Base-by-base conservation (phyloP, 2,797 vertebrate genomes). In the Potorous gilbertii region DNA sequence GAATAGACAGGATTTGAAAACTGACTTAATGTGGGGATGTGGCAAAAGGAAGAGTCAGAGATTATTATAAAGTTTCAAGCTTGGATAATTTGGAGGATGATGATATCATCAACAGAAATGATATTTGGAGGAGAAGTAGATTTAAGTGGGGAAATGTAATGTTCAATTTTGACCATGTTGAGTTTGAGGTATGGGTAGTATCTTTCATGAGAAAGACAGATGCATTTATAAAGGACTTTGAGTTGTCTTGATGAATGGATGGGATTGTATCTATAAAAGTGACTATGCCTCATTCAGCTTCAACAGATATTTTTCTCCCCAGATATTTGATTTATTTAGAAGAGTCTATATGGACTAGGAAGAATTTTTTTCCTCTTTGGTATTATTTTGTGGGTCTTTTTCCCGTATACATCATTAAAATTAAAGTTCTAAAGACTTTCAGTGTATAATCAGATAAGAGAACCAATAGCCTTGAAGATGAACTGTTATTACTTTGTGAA, bases 231-330 rank as follows among this genome's bases (percentile, higher is more conserved):
- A 18, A n/a, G 90, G 95, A 93, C 94, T 91, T 94, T 90, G 34
- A 90, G 59, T 94, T 90, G 31, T 40, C 56, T 93, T 52, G n/a
- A 55, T 94, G 31, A 66, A 95, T 93, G 52, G 62, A 50, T 94
- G 46, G 21, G 59, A 92, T 1, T 31, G 57, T 93, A 31, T 93
- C 5, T 52, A 16, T 94, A 55, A 54, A 91, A 24, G 13, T 92
- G 94, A 95, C 46, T 92, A 34, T n/a, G 52, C 62, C 14, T 94
- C 0, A 57, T 66, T 66, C 96, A 95, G 55, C 55, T 12, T 46
- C 54, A 55, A 28, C 13, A 31, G 56, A 21, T 8, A 54, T 16
- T 50, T 90, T 46, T 8, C 27, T 89, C 59, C 50, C 46, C 14
- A 74, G n/a, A 40, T n/a, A 40, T 18, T 21, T 74, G n/a, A 40